These are phyloP conservation scores for Calidris pygmaea DNA, from an alignment of 2,113 vertebrate genomes.

Conservation along the genomic window DNA sequence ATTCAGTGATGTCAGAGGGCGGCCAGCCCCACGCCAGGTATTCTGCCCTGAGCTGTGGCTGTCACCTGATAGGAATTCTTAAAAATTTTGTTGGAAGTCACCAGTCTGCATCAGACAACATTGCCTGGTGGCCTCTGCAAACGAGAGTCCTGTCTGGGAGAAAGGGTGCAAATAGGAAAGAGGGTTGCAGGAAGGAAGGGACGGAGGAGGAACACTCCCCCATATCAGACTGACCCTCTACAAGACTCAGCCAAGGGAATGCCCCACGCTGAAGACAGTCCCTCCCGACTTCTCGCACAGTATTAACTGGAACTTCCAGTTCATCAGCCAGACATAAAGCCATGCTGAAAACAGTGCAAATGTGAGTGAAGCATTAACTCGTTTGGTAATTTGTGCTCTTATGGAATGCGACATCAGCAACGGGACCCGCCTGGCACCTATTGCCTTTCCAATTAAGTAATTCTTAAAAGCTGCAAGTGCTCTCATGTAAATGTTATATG, in stretches of 20 bases:
- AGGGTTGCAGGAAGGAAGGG: neutral
- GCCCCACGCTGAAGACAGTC: neutral
- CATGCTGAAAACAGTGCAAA: neutral
- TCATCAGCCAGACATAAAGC: slow-evolving; percentile 6
- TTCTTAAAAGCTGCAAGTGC: neutral
- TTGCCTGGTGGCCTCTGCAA: neutral
- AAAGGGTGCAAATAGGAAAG: neutral
- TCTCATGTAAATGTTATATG: neutral
- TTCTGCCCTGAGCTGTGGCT: neutral
- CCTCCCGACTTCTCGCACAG: neutral
- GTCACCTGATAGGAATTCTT: neutral
- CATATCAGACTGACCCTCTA: neutral
- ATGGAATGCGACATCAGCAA: slow-evolving; percentile 17
- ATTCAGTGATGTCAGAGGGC: neutral
- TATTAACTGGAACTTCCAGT: slow-evolving; percentile 36
- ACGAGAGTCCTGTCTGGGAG: neutral
- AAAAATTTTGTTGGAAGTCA: neutral
- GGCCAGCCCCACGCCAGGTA: neutral
- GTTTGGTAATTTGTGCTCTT: neutral
- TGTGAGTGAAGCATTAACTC: neutral
- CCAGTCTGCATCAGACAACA: neutral
- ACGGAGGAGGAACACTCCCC: neutral
- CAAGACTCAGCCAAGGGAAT: neutral
- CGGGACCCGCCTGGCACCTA: neutral
- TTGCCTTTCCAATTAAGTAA: neutral